Conservation (phyloP, 2,888 invertebrate genomes). For the Xestobium rufovillosum region DNA sequence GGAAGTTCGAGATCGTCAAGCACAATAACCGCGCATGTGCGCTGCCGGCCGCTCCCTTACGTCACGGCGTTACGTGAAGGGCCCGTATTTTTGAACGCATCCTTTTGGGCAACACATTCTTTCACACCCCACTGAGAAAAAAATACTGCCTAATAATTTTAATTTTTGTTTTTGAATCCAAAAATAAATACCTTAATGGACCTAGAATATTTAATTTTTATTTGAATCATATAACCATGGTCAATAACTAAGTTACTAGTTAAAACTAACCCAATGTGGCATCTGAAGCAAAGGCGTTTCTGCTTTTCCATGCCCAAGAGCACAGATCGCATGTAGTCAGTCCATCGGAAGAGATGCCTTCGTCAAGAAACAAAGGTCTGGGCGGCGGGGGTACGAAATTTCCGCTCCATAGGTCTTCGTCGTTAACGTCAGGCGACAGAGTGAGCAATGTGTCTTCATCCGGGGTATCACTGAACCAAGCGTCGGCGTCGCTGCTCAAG, state of each 20-base stretch:
- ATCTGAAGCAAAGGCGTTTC: constrained; percentile 44
- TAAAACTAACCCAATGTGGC: constrained; percentile 51
- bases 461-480: constrained; percentile 25
- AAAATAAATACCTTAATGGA: too few species aligned
- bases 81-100: too few species aligned
- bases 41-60: too few species aligned
- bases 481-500: constrained; percentile 19
- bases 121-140: too few species aligned
- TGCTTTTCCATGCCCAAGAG: constrained; percentile 60
- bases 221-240: too few species aligned
- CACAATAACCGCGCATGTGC: too few species aligned
- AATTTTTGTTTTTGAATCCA: too few species aligned
- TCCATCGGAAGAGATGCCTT: constrained; percentile 56
- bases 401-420: constrained; percentile 39
- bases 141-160: too few species aligned
- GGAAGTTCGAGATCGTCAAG: too few species aligned
- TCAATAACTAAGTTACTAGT: constrained; percentile 3
- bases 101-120: too few species aligned
- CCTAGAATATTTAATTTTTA: too few species aligned
- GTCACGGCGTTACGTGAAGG: too few species aligned
- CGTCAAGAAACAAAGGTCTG: constrained; percentile 57
- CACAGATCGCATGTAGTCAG: constrained; percentile 68
- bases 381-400: constrained; percentile 62
- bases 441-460: constrained; percentile 27
- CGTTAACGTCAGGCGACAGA: constrained; percentile 35